phyloP scores from a whole-genome alignment of 2,113 vertebrate species.

The Cromileptes altivelis region DNA sequence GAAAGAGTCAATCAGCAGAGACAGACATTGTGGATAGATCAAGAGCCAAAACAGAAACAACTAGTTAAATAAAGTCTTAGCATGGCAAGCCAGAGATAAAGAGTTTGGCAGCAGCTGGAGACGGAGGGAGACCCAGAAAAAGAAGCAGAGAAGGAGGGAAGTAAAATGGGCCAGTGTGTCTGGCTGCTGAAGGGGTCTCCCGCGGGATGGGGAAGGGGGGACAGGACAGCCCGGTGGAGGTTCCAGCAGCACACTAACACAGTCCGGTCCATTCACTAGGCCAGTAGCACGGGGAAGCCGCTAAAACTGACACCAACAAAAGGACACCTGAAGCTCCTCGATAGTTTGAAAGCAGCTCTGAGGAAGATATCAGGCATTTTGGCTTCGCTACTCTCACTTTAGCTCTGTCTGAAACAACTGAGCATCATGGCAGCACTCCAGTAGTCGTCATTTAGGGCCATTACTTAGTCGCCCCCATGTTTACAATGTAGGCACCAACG shows the following conservation, averaged over 20 bases:
- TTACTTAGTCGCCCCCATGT: too few species aligned
- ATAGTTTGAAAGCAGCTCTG: not conserved
- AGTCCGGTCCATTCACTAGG: conserved; percentile 65
- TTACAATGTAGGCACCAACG: too few species aligned
- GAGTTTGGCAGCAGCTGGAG: conserved; percentile 65
- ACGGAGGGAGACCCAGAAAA: conserved; percentile 13
- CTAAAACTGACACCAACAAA: not conserved
- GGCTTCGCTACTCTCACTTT: not conserved
- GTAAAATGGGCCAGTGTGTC: conserved; percentile 81
- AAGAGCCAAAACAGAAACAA: conserved; percentile 42
- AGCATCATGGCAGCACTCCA: not conserved
- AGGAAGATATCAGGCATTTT: not conserved
- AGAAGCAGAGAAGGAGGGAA: conserved; percentile 44
- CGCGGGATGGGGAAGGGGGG: conserved; percentile 63
- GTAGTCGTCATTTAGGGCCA: too few species aligned
- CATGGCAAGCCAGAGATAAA: conserved; percentile 32
- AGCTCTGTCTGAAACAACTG: not conserved
- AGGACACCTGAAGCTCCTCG: not conserved
- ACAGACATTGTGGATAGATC: conserved; percentile 17
- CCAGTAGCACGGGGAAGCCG: conserved; percentile 56
- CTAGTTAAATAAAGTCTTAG: conserved; percentile 24
- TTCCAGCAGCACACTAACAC: conserved; percentile 70
- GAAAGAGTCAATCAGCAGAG: conserved; percentile 19
- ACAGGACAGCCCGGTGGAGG: conserved; percentile 63
- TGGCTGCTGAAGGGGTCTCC: conserved; percentile 72